Base-by-base conservation (phyloP, 2,797 vertebrate genomes). In the Coilia nasus region DNA sequence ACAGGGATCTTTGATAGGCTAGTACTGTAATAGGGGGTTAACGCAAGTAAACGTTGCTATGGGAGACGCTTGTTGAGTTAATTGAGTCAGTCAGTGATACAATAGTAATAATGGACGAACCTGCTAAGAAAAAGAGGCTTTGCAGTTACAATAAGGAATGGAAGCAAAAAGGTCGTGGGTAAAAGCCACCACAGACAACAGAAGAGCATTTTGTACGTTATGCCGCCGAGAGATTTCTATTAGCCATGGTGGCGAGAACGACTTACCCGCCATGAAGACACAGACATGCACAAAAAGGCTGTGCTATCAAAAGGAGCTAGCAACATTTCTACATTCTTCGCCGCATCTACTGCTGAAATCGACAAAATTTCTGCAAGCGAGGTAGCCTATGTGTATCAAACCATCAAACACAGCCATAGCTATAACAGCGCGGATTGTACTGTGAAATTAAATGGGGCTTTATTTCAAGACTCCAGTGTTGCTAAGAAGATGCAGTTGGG, bases 241-340 rank as follows among this genome's bases (percentile, higher is more conserved):
- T 47, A 10, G 46, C 46, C 46, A 47, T 10, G 46, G 46, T 21
- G 19, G 59, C 59, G 19, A 21, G 21, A 21, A 60, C 21, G 59
- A 60, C 21, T 60, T 60, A 23, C 6, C 17, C 59, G 21, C 59
- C 59, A 60, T 6, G 21, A 60, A 21, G 3, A 21, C 2, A 21
- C 50, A 25, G 82, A 84, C 6, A 80, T 81, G 31, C 82, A 87
- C 78, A 88, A 80, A 47, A 85, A 83, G n/a, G 46, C 71, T 19
- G 19, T 21, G 57, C 81, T 81, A 85, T 82, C 84, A 14, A 85
- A 85, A 71, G 50, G 47, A 14, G 6, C 82, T 47, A 60, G 59
- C 75, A 81, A 83, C 28, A 88, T 88, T 6, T 25, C 23, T 28
- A 12, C 47, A 81, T 85, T 83, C 47, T 31, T 85, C 12, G n/a